Evolutionary conservation across 1,140 invertebrate genomes (phyloP).

Genomic region (Heliconius melpomene): DNA sequence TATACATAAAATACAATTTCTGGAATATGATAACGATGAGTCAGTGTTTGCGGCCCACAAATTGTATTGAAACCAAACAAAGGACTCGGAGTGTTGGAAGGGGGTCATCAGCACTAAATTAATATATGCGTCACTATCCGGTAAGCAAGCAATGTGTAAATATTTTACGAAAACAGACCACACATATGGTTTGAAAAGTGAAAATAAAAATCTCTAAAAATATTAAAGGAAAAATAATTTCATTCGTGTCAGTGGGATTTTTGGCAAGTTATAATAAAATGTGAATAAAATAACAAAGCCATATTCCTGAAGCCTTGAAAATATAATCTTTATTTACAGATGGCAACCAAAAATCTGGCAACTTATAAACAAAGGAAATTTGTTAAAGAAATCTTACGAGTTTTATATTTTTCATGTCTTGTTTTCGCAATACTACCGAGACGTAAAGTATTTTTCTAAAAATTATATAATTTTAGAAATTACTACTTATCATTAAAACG

Average conservation of each 20-base stretch:
- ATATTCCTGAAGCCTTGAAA: not conserved
- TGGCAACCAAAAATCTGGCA: not conserved
- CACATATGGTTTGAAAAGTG: not conserved
- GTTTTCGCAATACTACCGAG: not conserved
- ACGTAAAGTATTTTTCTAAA: not conserved
- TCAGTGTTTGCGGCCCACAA: conserved; percentile 68
- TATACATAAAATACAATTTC: conserved; percentile 36
- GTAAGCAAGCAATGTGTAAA: conserved; percentile 37
- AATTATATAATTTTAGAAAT: not conserved
- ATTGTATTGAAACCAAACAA: conserved; percentile 62
- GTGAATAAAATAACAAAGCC: not conserved
- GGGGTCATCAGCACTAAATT: conserved; percentile 60
- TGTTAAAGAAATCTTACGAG: not conserved
- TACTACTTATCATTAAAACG: not conserved
- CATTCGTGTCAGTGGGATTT: not conserved
- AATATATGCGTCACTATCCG: conserved; percentile 64
- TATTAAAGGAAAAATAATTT: not conserved
- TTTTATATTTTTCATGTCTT: not conserved
- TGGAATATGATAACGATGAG: conserved; percentile 63
- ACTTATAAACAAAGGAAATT: not conserved
- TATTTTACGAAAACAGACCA: not conserved
- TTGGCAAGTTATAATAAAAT: not conserved
- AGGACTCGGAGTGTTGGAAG: conserved; percentile 57
- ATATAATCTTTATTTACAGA: not conserved
- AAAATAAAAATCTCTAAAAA: not conserved